These are phyloP conservation scores for Hymenopus coronatus DNA, from an alignment of 2,888 invertebrate genomes.

Conservation along the genomic window DNA sequence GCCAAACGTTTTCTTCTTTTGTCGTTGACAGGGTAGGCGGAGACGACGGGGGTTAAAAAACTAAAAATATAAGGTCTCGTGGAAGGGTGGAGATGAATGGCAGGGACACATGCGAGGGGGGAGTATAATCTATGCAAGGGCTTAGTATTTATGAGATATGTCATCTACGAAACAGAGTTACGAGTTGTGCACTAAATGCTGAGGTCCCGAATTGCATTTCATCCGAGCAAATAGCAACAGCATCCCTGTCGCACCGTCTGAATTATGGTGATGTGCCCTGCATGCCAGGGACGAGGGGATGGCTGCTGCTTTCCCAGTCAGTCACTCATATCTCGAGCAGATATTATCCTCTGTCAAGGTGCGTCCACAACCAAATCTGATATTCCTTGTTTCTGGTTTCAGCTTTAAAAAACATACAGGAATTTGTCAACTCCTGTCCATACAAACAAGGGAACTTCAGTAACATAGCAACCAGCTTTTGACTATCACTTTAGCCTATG, in stretches of 20 bases:
- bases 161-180: neutral
- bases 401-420: too few relatives aligned
- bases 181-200: neutral
- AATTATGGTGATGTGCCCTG: neutral
- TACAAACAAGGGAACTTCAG: too few relatives aligned
- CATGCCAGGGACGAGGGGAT: too few relatives aligned
- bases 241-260: neutral
- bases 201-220: neutral
- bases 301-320: too few relatives aligned
- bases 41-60: neutral
- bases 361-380: too few relatives aligned
- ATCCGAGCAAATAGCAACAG: neutral
- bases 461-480: too few relatives aligned
- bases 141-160: constrained; percentile 11
- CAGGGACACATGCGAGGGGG: constrained; percentile 9
- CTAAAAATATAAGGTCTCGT: neutral
- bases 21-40: neutral
- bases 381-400: too few relatives aligned
- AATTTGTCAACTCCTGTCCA: too few relatives aligned
- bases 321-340: too few relatives aligned
- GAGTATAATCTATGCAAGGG: constrained; percentile 8
- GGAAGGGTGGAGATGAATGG: neutral
- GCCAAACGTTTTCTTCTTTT: neutral
- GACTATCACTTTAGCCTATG: too few relatives aligned
- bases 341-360: too few relatives aligned